A percentile compares a stretch with the other conserved stretches of the same genome.
These are phyloP conservation scores for Cecropterus lyciades DNA, from an alignment of 1,140 invertebrate species.

Conservation along the genomic window DNA sequence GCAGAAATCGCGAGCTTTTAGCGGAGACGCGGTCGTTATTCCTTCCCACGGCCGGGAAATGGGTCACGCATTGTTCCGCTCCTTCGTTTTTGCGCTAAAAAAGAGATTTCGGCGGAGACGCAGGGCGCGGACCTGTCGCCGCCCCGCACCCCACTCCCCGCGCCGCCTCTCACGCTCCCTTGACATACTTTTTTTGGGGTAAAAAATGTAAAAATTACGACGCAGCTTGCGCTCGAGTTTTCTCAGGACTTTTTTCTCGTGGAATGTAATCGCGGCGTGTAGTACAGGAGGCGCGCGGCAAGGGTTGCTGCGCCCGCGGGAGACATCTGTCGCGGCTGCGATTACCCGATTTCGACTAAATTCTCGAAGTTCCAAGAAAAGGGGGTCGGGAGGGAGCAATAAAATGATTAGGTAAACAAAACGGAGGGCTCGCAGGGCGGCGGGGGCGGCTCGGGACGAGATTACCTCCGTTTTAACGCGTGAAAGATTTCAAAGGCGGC, in stretches of 20 bases:
- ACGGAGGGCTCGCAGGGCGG: slow-evolving; percentile 46
- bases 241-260: slow-evolving; percentile 71
- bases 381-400: slow-evolving; percentile 49
- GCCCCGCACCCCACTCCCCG: slow-evolving; percentile 43
- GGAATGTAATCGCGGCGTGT: slow-evolving; percentile 69
- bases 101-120: slow-evolving; percentile 72
- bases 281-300: slow-evolving; percentile 61
- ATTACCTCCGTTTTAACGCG: slow-evolving; percentile 82
- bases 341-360: slow-evolving; percentile 59
- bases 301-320: slow-evolving; percentile 43
- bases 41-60: slow-evolving; percentile 81
- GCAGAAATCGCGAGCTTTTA: slow-evolving; percentile 60
- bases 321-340: slow-evolving; percentile 48
- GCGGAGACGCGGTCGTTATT: slow-evolving; percentile 76
- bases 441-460: slow-evolving; percentile 52
- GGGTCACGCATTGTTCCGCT: slow-evolving; percentile 76
- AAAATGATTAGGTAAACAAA: slow-evolving; percentile 80
- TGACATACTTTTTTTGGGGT: slow-evolving; percentile 77
- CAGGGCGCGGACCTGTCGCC: slow-evolving; percentile 59
- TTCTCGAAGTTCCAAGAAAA: slow-evolving; percentile 37
- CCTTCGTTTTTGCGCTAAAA: slow-evolving; percentile 78
- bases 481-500: slow-evolving; percentile 79
- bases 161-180: slow-evolving; percentile 51
- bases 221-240: slow-evolving; percentile 75
- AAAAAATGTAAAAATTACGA: slow-evolving; percentile 72